phyloP scores from a whole-genome alignment of 2,888 invertebrate genomes.

The Rhagonycha fulva region DNA sequence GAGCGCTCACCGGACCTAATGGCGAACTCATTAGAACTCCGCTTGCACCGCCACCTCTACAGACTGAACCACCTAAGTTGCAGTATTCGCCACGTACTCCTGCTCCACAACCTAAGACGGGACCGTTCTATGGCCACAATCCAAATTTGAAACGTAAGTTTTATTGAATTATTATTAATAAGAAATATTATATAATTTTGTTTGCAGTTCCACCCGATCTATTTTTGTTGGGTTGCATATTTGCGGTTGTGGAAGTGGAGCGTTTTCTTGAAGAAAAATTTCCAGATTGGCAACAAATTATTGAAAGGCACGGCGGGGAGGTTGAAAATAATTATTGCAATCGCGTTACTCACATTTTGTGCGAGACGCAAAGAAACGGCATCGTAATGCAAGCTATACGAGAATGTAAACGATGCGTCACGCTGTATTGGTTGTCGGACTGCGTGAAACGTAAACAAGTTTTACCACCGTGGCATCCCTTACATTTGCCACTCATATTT shows the following conservation, averaged over 20 bases:
- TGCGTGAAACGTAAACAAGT: slow-evolving; percentile 84
- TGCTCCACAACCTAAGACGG: slow-evolving; percentile 59
- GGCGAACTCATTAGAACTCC: slow-evolving; percentile 54
- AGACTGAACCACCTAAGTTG: slow-evolving; percentile 49
- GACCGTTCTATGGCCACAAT: slow-evolving; percentile 91
- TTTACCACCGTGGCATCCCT: slow-evolving; percentile 89
- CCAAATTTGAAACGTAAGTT: slow-evolving; percentile 74
- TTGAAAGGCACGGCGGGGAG: slow-evolving; percentile 61
- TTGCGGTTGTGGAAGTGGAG: slow-evolving; percentile 63
- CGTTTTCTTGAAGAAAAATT: slow-evolving; percentile 47
- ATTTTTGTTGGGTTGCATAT: slow-evolving; percentile 91
- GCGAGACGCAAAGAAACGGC: slow-evolving; percentile 88
- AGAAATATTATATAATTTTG: background rate
- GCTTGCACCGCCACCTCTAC: slow-evolving; percentile 56
- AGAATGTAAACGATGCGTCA: slow-evolving; percentile 74
- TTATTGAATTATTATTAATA: background rate
- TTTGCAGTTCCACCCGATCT: slow-evolving; percentile 76
- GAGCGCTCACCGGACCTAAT: slow-evolving; percentile 54
- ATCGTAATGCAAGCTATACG: slow-evolving; percentile 83
- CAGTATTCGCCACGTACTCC: slow-evolving; percentile 52
- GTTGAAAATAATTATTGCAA: slow-evolving; percentile 83
- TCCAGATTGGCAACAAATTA: slow-evolving; percentile 51
- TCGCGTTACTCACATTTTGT: slow-evolving; percentile 89
- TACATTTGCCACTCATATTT: slow-evolving; percentile 80
- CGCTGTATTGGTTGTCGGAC: slow-evolving; percentile 90